Percentiles rank a stretch among this genome's conserved stretches.
Evolutionary conservation across 2,888 invertebrate species (phyloP).

Genomic region (Abrostola tripartita): DNA sequence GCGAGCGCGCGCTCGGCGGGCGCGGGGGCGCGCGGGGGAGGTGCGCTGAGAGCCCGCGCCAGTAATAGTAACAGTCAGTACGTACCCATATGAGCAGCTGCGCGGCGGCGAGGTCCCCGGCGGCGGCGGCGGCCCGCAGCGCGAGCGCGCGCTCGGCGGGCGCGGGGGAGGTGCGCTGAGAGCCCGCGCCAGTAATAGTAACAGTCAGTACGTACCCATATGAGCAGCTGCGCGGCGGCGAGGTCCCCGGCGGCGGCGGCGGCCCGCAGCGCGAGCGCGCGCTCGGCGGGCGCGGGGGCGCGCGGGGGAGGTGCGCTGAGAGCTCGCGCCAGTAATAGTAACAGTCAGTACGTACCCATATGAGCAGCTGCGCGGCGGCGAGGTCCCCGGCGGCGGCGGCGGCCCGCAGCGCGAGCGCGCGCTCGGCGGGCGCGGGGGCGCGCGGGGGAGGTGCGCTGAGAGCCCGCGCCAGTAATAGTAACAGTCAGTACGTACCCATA

Average conservation of each 20-base stretch:
- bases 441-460: no score
- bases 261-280: slow-evolving; percentile 88
- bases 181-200: no score
- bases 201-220: slow-evolving; percentile 90
- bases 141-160: slow-evolving; percentile 69
- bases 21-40: no score
- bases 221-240: slow-evolving; percentile 93
- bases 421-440: slow-evolving; percentile 1
- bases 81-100: slow-evolving; percentile 95
- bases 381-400: slow-evolving; percentile 86
- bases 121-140: slow-evolving; percentile 85
- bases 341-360: slow-evolving; percentile 90
- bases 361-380: slow-evolving; percentile 93
- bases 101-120: slow-evolving; percentile 89
- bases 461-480: no score
- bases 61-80: no score
- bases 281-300: slow-evolving; percentile 1
- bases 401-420: slow-evolving; percentile 88
- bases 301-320: no score
- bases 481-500: slow-evolving; percentile 90
- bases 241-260: slow-evolving; percentile 86
- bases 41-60: no score
- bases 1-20: slow-evolving; percentile 85
- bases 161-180: no score
- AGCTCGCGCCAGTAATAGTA: no score